Conservation (phyloP, 2,113 vertebrate species). For the Psettodes erumei region DNA sequence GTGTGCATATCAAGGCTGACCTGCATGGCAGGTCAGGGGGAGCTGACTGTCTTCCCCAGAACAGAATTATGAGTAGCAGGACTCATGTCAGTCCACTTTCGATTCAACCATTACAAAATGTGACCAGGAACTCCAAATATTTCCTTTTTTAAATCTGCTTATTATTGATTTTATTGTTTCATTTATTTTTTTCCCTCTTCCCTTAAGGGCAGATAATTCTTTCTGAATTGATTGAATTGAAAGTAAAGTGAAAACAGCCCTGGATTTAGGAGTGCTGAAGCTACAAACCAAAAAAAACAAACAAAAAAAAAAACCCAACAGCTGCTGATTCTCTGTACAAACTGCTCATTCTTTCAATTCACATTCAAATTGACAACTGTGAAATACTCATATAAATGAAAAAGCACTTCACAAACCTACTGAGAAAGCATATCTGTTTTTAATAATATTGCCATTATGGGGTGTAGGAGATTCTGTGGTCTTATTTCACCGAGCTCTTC, state of each 20-base stretch:
- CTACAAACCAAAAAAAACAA: constrained; percentile 44
- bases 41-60: constrained; percentile 60
- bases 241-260: constrained; percentile 53
- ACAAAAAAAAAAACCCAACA: constrained; percentile 17
- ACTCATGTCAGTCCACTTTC: constrained; percentile 57
- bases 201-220: background rate
- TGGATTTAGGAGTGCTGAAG: constrained; percentile 46
- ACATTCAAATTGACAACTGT: constrained; percentile 33
- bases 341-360: constrained; percentile 42
- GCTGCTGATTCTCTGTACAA: constrained; percentile 39
- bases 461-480: constrained; percentile 26
- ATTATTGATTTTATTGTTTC: background rate
- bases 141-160: background rate
- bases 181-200: background rate
- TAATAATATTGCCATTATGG: constrained; percentile 64
- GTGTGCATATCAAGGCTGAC: constrained; percentile 79
- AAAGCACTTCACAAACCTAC: constrained; percentile 48
- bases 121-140: background rate
- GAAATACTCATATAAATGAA: constrained; percentile 40
- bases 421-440: constrained; percentile 52
- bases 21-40: constrained; percentile 80
- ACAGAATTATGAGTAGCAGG: constrained; percentile 57
- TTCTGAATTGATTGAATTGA: constrained; percentile 45
- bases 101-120: constrained; percentile 38
- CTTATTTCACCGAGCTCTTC: constrained; percentile 28